Conservation (phyloP, 2,113 vertebrate species). For the Eidolon helvum region DNA sequence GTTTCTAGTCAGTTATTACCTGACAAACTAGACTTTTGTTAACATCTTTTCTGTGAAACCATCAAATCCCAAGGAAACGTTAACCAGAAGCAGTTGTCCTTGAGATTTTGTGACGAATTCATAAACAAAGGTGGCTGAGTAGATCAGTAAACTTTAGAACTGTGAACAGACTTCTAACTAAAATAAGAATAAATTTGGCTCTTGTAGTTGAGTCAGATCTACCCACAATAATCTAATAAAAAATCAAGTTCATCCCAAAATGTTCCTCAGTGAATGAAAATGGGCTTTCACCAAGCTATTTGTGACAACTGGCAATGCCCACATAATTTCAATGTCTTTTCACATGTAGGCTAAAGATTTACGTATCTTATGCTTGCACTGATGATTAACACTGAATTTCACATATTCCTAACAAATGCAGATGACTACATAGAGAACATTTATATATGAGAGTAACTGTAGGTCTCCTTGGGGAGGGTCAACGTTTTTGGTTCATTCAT, state of each 20-base stretch:
- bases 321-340: conserved; percentile 38
- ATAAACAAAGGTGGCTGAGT: conserved; percentile 22
- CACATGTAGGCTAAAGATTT: not conserved
- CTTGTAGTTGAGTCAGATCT: conserved; percentile 56
- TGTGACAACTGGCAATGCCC: conserved; percentile 52
- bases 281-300: conserved; percentile 49
- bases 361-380: not conserved
- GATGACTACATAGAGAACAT: not conserved
- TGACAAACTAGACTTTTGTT: not conserved
- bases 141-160: not conserved
- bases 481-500: not conserved
- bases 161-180: conserved; percentile 41
- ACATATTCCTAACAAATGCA: not conserved
- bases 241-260: conserved; percentile 53
- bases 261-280: conserved; percentile 67
- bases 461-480: not conserved
- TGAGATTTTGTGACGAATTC: conserved; percentile 20
- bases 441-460: not conserved
- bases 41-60: conserved; percentile 30
- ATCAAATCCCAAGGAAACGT: not conserved
- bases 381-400: not conserved
- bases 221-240: conserved; percentile 74
- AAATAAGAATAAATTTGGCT: conserved; percentile 36
- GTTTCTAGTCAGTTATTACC: conserved; percentile 30
- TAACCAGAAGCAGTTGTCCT: not conserved